Base-by-base conservation (phyloP, 2,888 invertebrate genomes). In the Phorcus lineatus region DNA sequence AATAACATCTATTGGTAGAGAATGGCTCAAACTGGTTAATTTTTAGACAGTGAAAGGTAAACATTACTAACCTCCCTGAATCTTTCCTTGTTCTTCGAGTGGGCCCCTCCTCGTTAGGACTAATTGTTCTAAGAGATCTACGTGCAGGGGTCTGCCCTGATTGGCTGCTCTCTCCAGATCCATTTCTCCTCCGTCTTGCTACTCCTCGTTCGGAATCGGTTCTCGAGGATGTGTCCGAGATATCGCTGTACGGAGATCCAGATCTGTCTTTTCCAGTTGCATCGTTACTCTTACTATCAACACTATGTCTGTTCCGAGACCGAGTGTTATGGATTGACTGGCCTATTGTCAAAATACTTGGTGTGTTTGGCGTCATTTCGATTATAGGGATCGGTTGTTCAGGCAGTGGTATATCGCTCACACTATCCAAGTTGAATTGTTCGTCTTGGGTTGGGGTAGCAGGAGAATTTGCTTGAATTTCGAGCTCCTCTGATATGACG, bases 161-260 rank as follows among this genome's bases (percentile, higher is more conserved):
- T 9, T 52, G 77, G 36, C 79, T 80, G 55, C 81, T 81, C 31
- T 80, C 79, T 22, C 80, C 80, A 19, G 80, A 77, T 7, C 31
- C 22, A 13, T 52, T 77, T 13, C 79, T 55, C 11, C 40, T 78
- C 13, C 77, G 78, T 22, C 55, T 54, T 0, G 47, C 47, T 6
- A 22, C 36, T 19, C 40, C 36, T 16, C 36, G 40, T 13, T 74
- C 55, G 22, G 70, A 80, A 16, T 67, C 67, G 16, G 54, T 52
- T 22, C 53, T 22, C 13, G 77, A 36, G 3, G 77, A 77, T 11
- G 82, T 83, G 19, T 87, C 87, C n/a, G 86, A 87, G 19, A 86
- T 84, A 79, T 88, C 87, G 78, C 88, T 88, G 77, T 84, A 85
- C 2, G 88, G 88, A 22, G 86, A 86, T 4, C 75, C 81, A 13